phyloP scores from a whole-genome alignment of 2,888 invertebrate genomes.

The Drosophila nigricruria region DNA sequence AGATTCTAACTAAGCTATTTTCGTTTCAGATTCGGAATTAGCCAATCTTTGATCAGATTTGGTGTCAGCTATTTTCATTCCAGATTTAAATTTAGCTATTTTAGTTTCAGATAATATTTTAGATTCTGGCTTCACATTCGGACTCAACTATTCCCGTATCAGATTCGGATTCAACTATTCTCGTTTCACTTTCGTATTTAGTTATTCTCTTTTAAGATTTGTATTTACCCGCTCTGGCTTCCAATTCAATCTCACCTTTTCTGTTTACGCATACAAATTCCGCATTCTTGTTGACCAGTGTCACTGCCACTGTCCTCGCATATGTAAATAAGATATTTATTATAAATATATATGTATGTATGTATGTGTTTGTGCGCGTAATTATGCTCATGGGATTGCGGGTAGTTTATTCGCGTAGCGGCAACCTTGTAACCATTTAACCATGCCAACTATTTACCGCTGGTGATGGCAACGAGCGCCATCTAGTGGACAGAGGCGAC shows the following conservation, averaged over 20 bases:
- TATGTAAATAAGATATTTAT: not conserved
- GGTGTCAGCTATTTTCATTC: too few relatives aligned
- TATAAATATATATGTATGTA: not conserved
- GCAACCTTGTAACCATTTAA: conserved; percentile 21
- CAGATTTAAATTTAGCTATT: too few relatives aligned
- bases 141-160: too few relatives aligned
- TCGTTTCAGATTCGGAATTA: not conserved
- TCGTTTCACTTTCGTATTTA: too few relatives aligned
- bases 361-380: not conserved
- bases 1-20: too few relatives aligned
- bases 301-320: not conserved
- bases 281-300: not conserved
- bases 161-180: too few relatives aligned
- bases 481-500: conserved; percentile 26
- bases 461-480: conserved; percentile 30
- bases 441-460: conserved; percentile 5
- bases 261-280: too few relatives aligned
- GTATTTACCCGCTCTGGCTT: too few relatives aligned
- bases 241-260: too few relatives aligned
- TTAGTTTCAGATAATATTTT: too few relatives aligned
- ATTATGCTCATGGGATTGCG: conserved; percentile 44
- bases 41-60: too few relatives aligned
- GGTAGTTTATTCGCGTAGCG: conserved; percentile 12
- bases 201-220: not conserved
- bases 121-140: too few relatives aligned